Conservation (phyloP, 2,888 invertebrate genomes). For the Argyra leucocephala region DNA sequence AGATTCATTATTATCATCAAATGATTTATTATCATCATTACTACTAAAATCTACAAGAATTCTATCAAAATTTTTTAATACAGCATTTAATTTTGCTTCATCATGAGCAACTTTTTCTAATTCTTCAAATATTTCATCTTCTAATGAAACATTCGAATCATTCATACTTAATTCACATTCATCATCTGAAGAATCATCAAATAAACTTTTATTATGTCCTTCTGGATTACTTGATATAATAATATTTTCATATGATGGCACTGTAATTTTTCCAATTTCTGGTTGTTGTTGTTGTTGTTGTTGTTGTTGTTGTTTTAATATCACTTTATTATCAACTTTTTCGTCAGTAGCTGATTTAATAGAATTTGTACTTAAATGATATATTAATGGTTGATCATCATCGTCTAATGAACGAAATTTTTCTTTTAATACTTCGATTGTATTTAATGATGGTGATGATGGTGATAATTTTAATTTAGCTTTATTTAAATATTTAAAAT, state of each 20-base stretch:
- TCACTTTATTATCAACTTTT: no score
- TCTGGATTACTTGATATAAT: slow-evolving; percentile 23
- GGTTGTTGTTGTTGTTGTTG: background rate
- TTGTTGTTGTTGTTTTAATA: background rate
- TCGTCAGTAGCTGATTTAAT: no score
- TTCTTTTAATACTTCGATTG: background rate
- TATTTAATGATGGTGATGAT: background rate
- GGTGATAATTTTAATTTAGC: background rate
- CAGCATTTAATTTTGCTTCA: slow-evolving; percentile 45
- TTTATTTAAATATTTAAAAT: slow-evolving; percentile 2
- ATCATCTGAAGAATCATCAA: slow-evolving; percentile 38
- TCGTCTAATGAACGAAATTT: background rate
- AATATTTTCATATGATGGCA: slow-evolving; percentile 19
- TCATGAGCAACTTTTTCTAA: slow-evolving; percentile 42
- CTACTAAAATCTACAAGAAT: slow-evolving; percentile 45
- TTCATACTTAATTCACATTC: slow-evolving; percentile 35
- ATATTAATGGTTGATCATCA: background rate
- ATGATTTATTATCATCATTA: background rate
- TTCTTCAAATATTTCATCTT: slow-evolving; percentile 43
- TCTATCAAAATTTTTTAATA: slow-evolving; percentile 48
- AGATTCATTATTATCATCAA: background rate
- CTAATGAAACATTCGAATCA: slow-evolving; percentile 37
- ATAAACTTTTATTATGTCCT: slow-evolving; percentile 23
- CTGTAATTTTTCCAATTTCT: background rate
- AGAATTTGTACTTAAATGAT: background rate